phyloP scores from a whole-genome alignment of 35 echinoderm and acorn worm genomes.

The Apostichopus parvimensis region DNA sequence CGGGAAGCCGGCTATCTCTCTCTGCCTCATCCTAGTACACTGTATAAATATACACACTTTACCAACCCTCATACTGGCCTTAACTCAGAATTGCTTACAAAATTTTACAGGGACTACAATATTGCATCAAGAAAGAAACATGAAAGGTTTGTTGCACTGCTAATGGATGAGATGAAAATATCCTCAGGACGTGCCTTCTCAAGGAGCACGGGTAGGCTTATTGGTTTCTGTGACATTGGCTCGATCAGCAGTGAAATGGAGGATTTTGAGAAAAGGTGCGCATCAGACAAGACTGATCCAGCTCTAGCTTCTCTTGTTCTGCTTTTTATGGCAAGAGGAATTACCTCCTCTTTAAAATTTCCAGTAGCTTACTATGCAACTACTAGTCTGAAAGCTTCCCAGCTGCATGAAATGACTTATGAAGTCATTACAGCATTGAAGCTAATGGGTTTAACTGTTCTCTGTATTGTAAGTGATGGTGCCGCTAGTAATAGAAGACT shows the following conservation, averaged over 20 bases:
- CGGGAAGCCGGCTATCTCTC: constrained; percentile 45
- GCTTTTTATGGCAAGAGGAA: constrained; percentile 54
- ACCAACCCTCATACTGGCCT: neutral
- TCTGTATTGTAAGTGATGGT: neutral
- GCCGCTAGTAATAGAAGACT: constrained; percentile 31
- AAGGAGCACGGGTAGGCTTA: neutral
- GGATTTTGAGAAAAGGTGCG: constrained; percentile 23
- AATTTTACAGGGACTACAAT: too few species aligned
- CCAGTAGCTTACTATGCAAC: constrained; percentile 52
- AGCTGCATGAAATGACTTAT: too few species aligned
- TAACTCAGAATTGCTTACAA: too few species aligned
- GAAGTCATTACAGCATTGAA: constrained; percentile 5
- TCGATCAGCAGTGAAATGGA: constrained; percentile 5
- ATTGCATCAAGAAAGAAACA: neutral
- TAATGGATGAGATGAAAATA: too few species aligned
- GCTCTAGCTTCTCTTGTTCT: constrained; percentile 44
- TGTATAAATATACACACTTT: constrained; percentile 56
- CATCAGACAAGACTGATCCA: neutral
- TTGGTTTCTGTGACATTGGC: constrained; percentile 43
- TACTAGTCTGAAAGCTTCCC: neutral
- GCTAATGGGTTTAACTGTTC: constrained; percentile 1
- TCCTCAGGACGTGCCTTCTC: constrained; percentile 34
- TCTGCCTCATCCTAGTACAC: constrained; percentile 62
- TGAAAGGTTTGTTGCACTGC: neutral
- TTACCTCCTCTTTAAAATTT: constrained; percentile 1